Base-by-base conservation (phyloP, 2,888 invertebrate genomes). In the Caenorhabditis virilis region DNA sequence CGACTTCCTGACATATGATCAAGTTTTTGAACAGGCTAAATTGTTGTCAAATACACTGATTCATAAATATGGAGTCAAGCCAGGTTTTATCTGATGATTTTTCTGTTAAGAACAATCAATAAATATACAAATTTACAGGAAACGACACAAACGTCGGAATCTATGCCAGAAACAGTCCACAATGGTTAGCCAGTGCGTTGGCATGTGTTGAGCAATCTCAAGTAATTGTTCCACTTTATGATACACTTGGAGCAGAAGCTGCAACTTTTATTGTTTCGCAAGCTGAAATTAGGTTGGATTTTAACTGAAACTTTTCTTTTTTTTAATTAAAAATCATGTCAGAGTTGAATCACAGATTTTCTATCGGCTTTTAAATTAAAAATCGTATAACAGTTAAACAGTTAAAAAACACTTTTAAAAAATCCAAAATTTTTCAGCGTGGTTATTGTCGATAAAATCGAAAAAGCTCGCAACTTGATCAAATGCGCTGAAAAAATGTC, bases 241-340 rank as follows among this genome's bases (percentile, higher is more conserved):
- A 97, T 85, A 95, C 95, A 2, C 87, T 95, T 74, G 95, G 95
- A 82, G 91, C 93, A 77, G 94, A 95, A 85, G 93, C 95, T 74
- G 94, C 94, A 88, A 91, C 91, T 86, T 82, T 68, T 62, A 80
- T 82, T 35, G 62, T 82, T 7, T 83, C 84, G 74, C 79, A 78
- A 70, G 74, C 77, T 2, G 77, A 73, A 9, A 79, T 83, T 36
- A 47, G 62, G 77, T 79, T 30, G 47, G 54, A 22, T n/a, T n/a
- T n/a, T n/a, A n/a, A n/a, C n/a, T n/a, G n/a, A n/a, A n/a, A n/a
- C n/a, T n/a, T n/a, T n/a, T n/a, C n/a, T n/a, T n/a, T n/a, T n/a
- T n/a, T n/a, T n/a, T n/a, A n/a, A n/a, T n/a, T n/a, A n/a, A n/a
- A n/a, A n/a, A n/a, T n/a, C n/a, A n/a, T n/a, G n/a, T n/a, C n/a